A percentile compares a stretch with the other conserved stretches of the same genome.
These are phyloP conservation scores for Oreocharis arfaki DNA, from an alignment of 2,113 vertebrate genomes.

Conservation along the genomic window DNA sequence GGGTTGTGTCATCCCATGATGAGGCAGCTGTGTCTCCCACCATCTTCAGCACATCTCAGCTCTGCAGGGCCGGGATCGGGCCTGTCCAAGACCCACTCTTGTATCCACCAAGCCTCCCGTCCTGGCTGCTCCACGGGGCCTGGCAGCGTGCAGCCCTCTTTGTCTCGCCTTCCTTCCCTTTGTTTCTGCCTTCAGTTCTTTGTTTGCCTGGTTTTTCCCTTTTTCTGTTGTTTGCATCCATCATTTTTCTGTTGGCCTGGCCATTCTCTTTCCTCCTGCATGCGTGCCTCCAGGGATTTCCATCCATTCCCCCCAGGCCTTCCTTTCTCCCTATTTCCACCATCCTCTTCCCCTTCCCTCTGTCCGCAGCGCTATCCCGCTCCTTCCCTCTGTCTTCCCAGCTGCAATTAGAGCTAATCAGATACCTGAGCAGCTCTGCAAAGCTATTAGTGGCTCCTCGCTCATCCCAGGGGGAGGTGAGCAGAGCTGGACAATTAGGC, in stretches of 20 bases:
- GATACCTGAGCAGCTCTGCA: conserved; percentile 73
- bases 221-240: background rate
- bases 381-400: conserved; percentile 10
- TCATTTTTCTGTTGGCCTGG: background rate
- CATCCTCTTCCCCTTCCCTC: background rate
- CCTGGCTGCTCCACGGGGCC: fast-evolving
- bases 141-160: background rate
- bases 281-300: fast-evolving
- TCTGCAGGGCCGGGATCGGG: fast-evolving
- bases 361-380: fast-evolving
- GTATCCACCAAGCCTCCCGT: background rate
- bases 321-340: background rate
- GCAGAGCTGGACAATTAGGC: conserved; percentile 72
- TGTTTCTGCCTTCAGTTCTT: conserved; percentile 42
- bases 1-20: background rate
- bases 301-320: background rate
- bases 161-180: conserved; percentile 21
- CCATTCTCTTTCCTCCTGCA: background rate
- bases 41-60: background rate
- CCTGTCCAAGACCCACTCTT: background rate
- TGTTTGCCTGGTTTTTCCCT: background rate
- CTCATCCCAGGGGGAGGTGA: conserved; percentile 63
- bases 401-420: conserved; percentile 78
- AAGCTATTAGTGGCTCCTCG: conserved; percentile 68
- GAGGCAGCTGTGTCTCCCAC: background rate